Base-by-base conservation (phyloP, 2,888 invertebrate genomes). In the Cyclophora punctaria region DNA sequence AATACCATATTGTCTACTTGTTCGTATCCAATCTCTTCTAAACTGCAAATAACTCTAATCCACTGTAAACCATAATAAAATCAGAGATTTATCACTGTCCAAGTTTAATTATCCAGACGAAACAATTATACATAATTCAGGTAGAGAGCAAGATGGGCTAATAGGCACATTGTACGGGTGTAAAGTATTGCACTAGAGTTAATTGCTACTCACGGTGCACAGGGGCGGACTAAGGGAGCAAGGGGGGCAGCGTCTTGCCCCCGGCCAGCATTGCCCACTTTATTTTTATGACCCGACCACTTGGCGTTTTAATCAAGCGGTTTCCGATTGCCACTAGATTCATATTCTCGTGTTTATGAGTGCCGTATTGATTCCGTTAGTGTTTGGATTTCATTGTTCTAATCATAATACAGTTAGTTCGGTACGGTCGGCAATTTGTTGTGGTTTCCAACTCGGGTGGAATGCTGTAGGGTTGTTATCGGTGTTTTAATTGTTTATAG, bases 121-220 rank as follows among this genome's bases (percentile, higher is more conserved):
- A 37, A 5, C 37, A 37, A 5, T 37, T 37, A 5, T 37, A 37
- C 5, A 37, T 37, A 37, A 37, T 37, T 37, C 5, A 37, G 4
- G 37, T 37, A 37, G 37, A 5, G 37, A 5, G 37, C 2, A 37
- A 37, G 37, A 37, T 20, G 44, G 34, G 44, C 44, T 44, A 44
- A 44, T 44, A 44, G 44, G 33, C 44, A 44, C 44, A 44, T 44
- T 44, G 44, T 44, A 34, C 33, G 44, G 44, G 46, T 6, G 48
- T 48, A 47, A 51, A 48, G 48, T 51, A 51, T 48, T 44, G 48
- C 46, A 40, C 48, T 46, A 47, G 48, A 51, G 48, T 48, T 51
- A 51, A 51, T 51, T 51, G 48, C 48, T 5, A 44, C 33, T 34
- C 44, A 20, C 44, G 3, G 37, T 37, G 34, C 34, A 3, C 44